Evolutionary conservation across 2,113 vertebrate species (phyloP).

Genomic region (Oxygymnocypris stewartii): DNA sequence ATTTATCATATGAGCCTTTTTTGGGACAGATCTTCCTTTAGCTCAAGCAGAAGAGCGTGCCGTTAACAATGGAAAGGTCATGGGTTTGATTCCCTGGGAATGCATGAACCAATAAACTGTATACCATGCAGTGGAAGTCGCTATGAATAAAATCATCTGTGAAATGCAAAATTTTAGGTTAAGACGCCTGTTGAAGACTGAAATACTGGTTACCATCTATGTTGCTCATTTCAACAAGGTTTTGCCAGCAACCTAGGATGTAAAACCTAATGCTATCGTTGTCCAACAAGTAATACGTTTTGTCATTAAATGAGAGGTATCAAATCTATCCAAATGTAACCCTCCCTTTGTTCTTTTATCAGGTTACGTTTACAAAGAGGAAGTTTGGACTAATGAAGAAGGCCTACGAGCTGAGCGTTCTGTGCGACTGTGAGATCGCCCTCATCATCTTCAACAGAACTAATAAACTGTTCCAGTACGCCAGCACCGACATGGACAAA

Average conservation of each 20-base stretch:
- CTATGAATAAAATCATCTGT: no score
- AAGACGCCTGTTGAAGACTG: not conserved
- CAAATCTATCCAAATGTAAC: not conserved
- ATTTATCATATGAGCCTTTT: not conserved
- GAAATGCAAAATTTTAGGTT: not conserved
- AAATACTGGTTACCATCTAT: not conserved
- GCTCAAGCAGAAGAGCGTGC: no score
- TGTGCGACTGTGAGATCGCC: conserved; percentile 97
- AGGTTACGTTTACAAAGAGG: conserved; percentile 98
- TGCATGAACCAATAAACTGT: no score
- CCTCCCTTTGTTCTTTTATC: conserved; percentile 16
- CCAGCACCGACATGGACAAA: conserved; percentile 98
- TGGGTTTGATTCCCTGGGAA: no score
- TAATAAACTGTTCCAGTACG: conserved; percentile 97
- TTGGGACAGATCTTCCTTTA: not conserved
- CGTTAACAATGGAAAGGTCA: no score
- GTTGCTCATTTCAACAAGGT: not conserved
- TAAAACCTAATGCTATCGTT: not conserved
- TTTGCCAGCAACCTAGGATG: not conserved
- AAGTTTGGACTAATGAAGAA: conserved; percentile 99
- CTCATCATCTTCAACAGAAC: conserved; percentile 99
- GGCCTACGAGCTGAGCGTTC: conserved; percentile 94
- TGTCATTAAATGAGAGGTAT: not conserved
- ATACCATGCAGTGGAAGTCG: no score
- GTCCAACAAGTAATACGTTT: not conserved